Evolutionary conservation across 1,140 invertebrate genomes (phyloP).

Genomic region (Stegodyphus mimosarum): DNA sequence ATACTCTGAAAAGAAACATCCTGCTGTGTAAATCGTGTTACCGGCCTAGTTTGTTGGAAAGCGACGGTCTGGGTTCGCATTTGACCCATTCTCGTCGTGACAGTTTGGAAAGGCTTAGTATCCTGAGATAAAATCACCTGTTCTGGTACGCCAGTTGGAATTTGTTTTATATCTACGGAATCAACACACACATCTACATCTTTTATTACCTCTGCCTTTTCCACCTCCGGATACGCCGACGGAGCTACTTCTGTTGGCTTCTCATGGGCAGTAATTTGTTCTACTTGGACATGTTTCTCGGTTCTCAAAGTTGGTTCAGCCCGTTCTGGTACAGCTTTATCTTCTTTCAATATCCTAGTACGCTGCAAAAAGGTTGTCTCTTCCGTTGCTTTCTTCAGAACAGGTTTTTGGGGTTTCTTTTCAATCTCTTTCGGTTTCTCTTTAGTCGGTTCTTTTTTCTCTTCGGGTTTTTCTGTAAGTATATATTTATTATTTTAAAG

Average conservation of each 20-base stretch:
- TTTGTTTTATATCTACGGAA: slow-evolving; percentile 42
- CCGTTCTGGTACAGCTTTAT: slow-evolving; percentile 5
- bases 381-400: slow-evolving; percentile 62
- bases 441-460: slow-evolving; percentile 66
- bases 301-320: slow-evolving; percentile 39
- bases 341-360: slow-evolving; percentile 28
- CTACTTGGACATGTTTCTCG: slow-evolving; percentile 38
- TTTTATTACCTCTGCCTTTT: slow-evolving; percentile 60
- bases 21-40: neutral
- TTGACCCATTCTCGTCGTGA: neutral
- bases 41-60: neutral
- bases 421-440: slow-evolving; percentile 55
- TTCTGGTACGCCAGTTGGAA: slow-evolving; percentile 36
- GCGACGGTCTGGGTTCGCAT: neutral
- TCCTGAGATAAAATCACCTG: slow-evolving; percentile 10
- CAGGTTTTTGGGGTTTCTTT: slow-evolving; percentile 59
- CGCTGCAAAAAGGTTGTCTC: slow-evolving; percentile 29
- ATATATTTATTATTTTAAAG: too few relatives aligned
- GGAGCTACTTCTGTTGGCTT: slow-evolving; percentile 43
- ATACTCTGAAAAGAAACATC: slow-evolving; percentile 5
- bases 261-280: slow-evolving; percentile 43
- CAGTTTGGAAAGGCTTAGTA: slow-evolving; percentile 16
- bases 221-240: neutral
- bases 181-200: slow-evolving; percentile 18
- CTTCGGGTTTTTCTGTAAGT: neutral